Evolutionary conservation across 2,113 vertebrate species (phyloP), one percentile per base, ranked within the genome.

Genomic region (Bombycilla garrulus): DNA sequence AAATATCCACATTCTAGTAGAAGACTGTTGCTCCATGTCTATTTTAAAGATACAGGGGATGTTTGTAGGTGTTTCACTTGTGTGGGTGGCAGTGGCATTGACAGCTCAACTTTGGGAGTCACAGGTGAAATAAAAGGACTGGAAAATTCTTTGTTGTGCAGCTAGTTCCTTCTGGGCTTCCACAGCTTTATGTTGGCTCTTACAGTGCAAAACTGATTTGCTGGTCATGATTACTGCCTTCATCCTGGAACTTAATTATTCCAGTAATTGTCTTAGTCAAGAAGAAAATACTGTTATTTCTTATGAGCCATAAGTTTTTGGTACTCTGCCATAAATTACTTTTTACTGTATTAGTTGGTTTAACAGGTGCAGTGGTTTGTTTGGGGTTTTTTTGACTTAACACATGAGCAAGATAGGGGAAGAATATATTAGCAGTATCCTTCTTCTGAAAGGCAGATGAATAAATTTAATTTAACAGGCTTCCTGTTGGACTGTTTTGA

Each of bases 21-120:
- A 76, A 71, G 51, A 18, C 23, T 25, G 11, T 74, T 81, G 15
- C 4, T 72, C 38, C 24, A 5, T 33, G 5, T 64, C 21, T 45
- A 10, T 60, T 87, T 51, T 66, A 53, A 51, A 84, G 47, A 26
- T 50, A 8, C 28, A 21, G 23, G 15, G 31, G 29, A 24, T 31
- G 8, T 74, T 61, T 57, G 7, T 21, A 38, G 20, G 10, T 54
- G 5, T 70, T 95, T 50, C 7, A 22, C 18, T 72, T 76, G 9
- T 42, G 53, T 26, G n/a, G 8, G n/a, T 66, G 16, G 15, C 42
- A 53, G 1, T 16, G 51, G 3, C 33, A 26, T n/a, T 57, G 44
- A 8, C 15, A 77, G 26, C 4, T 74, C 15, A 19, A 1, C 0
- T 0, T 56, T 81, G 45, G 12, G 28, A 60, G 18, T 28, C 13